Evolutionary conservation across 2,888 invertebrate species (phyloP), one percentile per base, ranked within the genome.

Genomic region (Pollenia labialis): DNA sequence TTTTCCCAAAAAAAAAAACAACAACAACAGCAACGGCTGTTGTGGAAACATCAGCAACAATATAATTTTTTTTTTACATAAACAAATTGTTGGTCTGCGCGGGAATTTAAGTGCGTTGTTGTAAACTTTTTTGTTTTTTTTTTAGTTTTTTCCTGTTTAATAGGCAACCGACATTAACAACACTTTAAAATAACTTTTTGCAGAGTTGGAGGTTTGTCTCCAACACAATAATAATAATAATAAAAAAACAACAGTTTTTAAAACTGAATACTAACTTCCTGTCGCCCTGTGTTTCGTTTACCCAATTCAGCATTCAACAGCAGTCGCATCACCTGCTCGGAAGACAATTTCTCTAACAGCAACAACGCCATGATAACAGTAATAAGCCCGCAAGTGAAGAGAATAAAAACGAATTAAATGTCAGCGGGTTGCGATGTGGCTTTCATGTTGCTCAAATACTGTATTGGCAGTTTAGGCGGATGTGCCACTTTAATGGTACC

Each of bases 101-200:
- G n/a, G 82, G 52, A 76, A 60, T 72, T 77, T 32, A 50, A 72
- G 58, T 72, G 76, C 62, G 32, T 58, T 54, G 72, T 77, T 69
- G 18, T 52, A 12, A 58, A 58, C 23, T 10, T 42, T 58, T 58
- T 9, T 1, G 32, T 23, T 54, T 72, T 81, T 32, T 3, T 60
- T 32, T 85, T 32, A 58, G 42, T 50, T 76, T 80, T 88, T 23
- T 23, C 23, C 69, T 62, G 69, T 32, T 32, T 32, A 32, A 32
- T 87, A 82, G 79, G 64, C 56, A 69, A 54, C 50, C 90, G 6
- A 32, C 32, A 32, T 91, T 90, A 90, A 90, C 89, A 91, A 90
- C 90, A 90, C 89, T 91, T 91, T 89, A 90, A 91, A 91, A 89
- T 89, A 90, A 91, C 90, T 75, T 90, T 75, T 90, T 90, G 85